phyloP scores from a whole-genome alignment of 2,888 invertebrate genomes.

The Phyto melanocephala region DNA sequence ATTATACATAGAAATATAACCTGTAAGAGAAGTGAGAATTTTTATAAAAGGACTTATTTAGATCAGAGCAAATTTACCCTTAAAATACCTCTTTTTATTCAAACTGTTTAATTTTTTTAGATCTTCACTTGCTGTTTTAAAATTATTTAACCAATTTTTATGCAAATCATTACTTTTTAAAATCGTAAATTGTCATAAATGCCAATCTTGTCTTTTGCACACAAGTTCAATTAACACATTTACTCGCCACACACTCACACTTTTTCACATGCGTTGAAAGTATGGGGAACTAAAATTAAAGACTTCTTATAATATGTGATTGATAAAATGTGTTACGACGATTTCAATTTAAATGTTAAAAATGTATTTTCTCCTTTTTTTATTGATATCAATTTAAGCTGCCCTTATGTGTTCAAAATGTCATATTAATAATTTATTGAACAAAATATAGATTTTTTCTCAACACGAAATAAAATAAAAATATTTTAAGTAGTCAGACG shows the following conservation, averaged over 20 bases:
- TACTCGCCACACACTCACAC: conserved; percentile 16
- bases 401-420: neutral
- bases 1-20: too few species aligned
- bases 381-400: conserved; percentile 11
- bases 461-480: neutral
- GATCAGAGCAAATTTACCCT: too few species aligned
- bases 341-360: conserved; percentile 30
- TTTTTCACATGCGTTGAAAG: neutral
- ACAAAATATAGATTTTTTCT: too few species aligned
- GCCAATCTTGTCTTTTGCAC: neutral
- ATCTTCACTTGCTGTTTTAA: too few species aligned
- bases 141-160: neutral
- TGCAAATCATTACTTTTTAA: neutral
- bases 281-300: conserved; percentile 23
- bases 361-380: neutral
- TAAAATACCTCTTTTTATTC: too few species aligned
- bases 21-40: too few species aligned
- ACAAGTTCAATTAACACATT: conserved; percentile 22
- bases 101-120: too few species aligned
- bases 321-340: conserved; percentile 27
- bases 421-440: conserved; percentile 17
- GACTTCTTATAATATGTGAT: neutral
- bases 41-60: too few species aligned
- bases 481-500: neutral
- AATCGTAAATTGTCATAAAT: conserved; percentile 7